Percentiles rank a stretch among this genome's conserved stretches.
Conservation (phyloP, 2,797 vertebrate species). For the Pangasius djambal region DNA sequence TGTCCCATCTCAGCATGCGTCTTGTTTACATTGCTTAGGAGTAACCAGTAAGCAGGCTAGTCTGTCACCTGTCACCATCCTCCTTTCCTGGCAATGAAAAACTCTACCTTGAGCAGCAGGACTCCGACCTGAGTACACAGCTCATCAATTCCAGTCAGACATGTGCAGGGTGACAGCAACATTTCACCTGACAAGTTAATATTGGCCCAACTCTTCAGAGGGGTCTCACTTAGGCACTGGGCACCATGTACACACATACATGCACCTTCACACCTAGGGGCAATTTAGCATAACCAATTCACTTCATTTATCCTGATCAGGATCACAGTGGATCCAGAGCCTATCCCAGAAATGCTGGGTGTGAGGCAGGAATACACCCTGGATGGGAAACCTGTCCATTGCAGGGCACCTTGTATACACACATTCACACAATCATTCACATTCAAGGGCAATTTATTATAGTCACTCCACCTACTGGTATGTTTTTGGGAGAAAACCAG, state of each 20-base stretch:
- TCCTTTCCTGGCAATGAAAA: neutral
- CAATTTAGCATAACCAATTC: neutral
- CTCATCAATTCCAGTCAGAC: conserved; percentile 10
- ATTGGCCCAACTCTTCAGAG: neutral
- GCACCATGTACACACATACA: neutral
- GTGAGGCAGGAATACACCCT: neutral
- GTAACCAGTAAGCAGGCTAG: neutral
- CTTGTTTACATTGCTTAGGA: conserved; percentile 20
- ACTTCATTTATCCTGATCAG: neutral
- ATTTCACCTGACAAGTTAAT: neutral
- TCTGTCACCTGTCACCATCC: neutral
- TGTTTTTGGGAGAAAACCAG: neutral
- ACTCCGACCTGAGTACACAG: neutral
- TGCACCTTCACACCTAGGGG: neutral
- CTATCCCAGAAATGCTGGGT: neutral
- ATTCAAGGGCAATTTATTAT: neutral
- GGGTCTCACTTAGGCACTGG: neutral
- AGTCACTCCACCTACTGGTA: neutral
- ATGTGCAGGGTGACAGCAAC: neutral
- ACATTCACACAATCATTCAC: neutral
- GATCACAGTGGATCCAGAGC: neutral
- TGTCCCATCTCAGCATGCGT: conserved; percentile 3
- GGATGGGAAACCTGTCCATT: neutral
- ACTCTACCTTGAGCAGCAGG: neutral
- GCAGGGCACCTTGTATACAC: neutral